Evolutionary conservation across 2,888 invertebrate species (phyloP).

Genomic region (Leucophenga montana): DNA sequence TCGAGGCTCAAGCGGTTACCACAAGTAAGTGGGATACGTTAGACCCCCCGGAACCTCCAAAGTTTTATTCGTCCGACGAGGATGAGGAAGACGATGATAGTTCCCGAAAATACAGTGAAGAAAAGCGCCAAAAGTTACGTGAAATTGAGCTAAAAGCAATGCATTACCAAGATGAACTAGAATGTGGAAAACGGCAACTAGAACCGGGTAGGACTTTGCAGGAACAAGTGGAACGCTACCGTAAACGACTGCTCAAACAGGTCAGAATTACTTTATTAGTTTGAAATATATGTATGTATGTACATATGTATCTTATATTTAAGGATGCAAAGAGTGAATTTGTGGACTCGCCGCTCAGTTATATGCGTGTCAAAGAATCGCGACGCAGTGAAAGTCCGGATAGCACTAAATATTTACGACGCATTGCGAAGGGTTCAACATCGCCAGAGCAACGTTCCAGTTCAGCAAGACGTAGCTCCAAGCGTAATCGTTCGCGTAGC

Average conservation of each 20-base stretch:
- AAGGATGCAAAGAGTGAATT: constrained; percentile 52
- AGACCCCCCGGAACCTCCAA: constrained; percentile 75
- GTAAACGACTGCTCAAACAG: constrained; percentile 90
- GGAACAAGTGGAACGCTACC: constrained; percentile 92
- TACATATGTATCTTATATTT: not conserved
- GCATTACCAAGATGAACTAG: constrained; percentile 96
- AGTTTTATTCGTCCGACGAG: constrained; percentile 68
- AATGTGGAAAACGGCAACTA: constrained; percentile 84
- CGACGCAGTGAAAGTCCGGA: constrained; percentile 63
- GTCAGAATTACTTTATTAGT: constrained; percentile 70
- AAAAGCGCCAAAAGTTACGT: constrained; percentile 83
- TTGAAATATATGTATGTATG: not conserved
- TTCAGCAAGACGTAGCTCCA: constrained; percentile 60
- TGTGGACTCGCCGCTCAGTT: constrained; percentile 64
- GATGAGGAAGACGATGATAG: constrained; percentile 69
- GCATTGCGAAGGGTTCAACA: constrained; percentile 53
- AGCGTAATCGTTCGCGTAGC: constrained; percentile 64
- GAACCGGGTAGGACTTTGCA: constrained; percentile 83
- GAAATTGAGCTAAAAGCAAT: constrained; percentile 97
- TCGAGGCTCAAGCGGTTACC: constrained; percentile 87
- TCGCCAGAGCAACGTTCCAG: constrained; percentile 62
- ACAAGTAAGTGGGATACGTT: constrained; percentile 91
- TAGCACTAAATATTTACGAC: constrained; percentile 54
- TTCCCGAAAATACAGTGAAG: constrained; percentile 77
- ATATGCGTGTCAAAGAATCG: constrained; percentile 47